phyloP scores from a whole-genome alignment of 92 coral and sea anemone species.

The Paramuricea clavata region DNA sequence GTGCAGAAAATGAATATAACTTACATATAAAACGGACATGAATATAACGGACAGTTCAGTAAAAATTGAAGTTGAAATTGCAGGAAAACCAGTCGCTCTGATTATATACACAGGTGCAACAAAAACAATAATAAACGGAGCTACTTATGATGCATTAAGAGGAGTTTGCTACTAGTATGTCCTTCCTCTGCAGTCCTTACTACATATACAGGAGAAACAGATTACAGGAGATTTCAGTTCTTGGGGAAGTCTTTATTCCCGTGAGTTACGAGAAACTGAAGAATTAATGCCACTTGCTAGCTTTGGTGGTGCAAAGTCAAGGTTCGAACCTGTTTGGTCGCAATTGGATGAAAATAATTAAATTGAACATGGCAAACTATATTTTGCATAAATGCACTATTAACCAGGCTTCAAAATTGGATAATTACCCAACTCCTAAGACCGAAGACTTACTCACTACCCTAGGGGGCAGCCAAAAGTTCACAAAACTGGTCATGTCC shows the following conservation, averaged over 20 bases:
- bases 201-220: no score
- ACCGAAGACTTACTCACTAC: constrained; percentile 64
- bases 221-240: no score
- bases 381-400: constrained; percentile 38
- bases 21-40: no score
- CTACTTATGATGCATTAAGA: constrained; percentile 53
- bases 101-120: neutral
- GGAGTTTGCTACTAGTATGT: no score
- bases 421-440: constrained; percentile 77
- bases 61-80: neutral
- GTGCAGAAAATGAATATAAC: no score
- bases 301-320: no score
- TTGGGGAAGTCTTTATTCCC: no score
- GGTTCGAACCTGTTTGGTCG: constrained; percentile 31
- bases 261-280: no score
- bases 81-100: neutral
- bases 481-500: constrained; percentile 66
- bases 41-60: neutral
- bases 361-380: constrained; percentile 39
- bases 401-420: constrained; percentile 68
- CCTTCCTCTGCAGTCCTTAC: no score
- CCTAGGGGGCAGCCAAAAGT: constrained; percentile 56
- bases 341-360: constrained; percentile 55
- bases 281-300: no score
- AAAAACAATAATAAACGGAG: constrained; percentile 32